Evolutionary conservation across 2,888 invertebrate genomes (phyloP).

Genomic region (Athripsodes cinereus): DNA sequence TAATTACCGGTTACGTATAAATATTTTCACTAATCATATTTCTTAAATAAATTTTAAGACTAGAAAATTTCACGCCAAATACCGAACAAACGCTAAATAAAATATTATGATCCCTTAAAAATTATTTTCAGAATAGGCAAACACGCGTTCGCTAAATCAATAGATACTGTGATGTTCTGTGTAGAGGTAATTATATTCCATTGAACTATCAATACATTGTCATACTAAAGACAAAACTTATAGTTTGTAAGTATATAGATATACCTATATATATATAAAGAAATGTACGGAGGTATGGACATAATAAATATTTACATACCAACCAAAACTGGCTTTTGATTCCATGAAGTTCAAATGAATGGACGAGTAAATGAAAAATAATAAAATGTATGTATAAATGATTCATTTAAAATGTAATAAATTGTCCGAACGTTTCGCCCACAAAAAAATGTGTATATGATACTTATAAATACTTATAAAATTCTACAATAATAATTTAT

Average conservation of each 20-base stretch:
- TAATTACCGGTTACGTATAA: too few species aligned
- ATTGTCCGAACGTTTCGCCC: background rate
- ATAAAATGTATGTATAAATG: background rate
- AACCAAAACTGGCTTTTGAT: background rate
- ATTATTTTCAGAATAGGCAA: too few species aligned
- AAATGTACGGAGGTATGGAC: background rate
- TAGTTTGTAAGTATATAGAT: background rate
- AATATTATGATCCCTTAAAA: too few species aligned
- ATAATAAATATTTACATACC: background rate
- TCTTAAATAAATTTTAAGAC: too few species aligned
- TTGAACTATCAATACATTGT: background rate
- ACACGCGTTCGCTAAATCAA: too few species aligned
- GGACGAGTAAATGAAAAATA: background rate
- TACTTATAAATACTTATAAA: background rate
- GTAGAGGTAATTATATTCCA: background rate
- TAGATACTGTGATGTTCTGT: too few species aligned
- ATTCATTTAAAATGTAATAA: slow-evolving; percentile 1
- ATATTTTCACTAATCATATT: too few species aligned
- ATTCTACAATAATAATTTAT: background rate
- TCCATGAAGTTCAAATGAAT: background rate
- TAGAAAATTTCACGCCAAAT: too few species aligned
- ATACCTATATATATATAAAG: background rate
- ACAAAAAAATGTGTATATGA: background rate
- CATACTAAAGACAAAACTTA: background rate
- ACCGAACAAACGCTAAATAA: too few species aligned